A percentile compares a stretch with the other conserved stretches of the same genome.
These are phyloP conservation scores for Spondyliosoma cantharus DNA, from an alignment of 2,797 vertebrate genomes.

Conservation along the genomic window DNA sequence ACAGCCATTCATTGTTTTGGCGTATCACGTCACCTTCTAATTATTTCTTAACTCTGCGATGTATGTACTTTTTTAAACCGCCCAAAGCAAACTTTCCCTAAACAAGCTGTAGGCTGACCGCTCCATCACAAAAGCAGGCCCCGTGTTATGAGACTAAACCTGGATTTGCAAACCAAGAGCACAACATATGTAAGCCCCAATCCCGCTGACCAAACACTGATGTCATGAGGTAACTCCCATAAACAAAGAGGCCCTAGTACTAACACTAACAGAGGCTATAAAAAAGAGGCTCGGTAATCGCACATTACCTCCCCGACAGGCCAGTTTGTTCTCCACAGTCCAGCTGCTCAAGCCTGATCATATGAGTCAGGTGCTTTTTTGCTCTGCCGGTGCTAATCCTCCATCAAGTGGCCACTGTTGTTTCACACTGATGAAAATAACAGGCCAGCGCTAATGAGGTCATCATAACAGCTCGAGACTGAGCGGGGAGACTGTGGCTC, in stretches of 20 bases:
- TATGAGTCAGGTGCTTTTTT: conserved; percentile 63
- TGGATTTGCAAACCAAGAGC: conserved; percentile 42
- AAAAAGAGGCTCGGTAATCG: background rate
- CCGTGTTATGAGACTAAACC: conserved; percentile 33
- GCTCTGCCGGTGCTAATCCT: conserved; percentile 59
- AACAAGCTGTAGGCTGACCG: conserved; percentile 1
- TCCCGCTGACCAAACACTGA: conserved; percentile 40
- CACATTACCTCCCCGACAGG: background rate
- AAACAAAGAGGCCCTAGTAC: conserved; percentile 65
- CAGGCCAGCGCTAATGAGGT: conserved; percentile 42
- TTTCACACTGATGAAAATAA: conserved; percentile 56
- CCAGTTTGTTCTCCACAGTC: conserved; percentile 33
- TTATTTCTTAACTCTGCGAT: background rate
- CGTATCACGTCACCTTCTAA: background rate
- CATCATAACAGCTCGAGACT: conserved; percentile 22
- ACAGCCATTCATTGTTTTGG: background rate
- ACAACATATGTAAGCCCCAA: conserved; percentile 11
- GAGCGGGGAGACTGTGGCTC: background rate
- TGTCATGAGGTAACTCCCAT: conserved; percentile 44
- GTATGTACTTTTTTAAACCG: background rate
- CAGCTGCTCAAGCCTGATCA: conserved; percentile 55
- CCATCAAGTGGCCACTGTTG: conserved; percentile 51
- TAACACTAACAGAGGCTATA: background rate
- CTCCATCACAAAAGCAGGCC: background rate
- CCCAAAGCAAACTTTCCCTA: background rate